Percentiles rank a stretch among this genome's conserved stretches.
Evolutionary conservation across 2,113 vertebrate species (phyloP).

Genomic region (Theristicus caerulescens): DNA sequence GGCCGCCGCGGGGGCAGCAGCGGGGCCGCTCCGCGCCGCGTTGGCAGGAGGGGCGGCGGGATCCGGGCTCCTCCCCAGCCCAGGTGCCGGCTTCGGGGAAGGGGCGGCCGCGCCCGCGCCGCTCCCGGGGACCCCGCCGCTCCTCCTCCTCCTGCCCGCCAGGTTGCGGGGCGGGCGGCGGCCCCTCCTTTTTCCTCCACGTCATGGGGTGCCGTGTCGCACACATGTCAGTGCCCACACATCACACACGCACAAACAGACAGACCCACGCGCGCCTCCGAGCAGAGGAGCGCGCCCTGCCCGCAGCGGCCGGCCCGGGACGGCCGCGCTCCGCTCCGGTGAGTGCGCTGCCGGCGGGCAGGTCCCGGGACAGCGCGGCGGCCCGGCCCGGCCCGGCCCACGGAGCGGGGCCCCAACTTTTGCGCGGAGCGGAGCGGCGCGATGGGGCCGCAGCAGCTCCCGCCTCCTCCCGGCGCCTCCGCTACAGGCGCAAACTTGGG

Average conservation of each 20-base stretch:
- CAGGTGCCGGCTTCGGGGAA: neutral
- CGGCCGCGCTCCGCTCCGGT: neutral
- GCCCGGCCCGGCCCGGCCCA: too few species aligned
- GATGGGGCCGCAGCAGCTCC: too few species aligned
- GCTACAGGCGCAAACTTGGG: neutral
- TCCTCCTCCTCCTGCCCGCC: neutral
- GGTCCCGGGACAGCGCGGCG: neutral
- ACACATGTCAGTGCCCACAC: neutral
- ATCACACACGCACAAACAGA: too few species aligned
- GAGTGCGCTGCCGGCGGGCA: neutral
- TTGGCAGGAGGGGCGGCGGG: neutral
- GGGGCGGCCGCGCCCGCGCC: neutral
- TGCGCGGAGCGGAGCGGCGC: neutral
- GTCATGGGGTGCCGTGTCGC: neutral
- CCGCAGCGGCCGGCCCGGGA: neutral
- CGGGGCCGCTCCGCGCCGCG: too few species aligned
- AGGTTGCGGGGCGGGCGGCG: neutral
- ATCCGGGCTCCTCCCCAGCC: neutral
- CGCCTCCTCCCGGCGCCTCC: too few species aligned
- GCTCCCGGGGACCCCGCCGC: neutral
- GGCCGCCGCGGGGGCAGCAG: neutral
- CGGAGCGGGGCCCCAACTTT: neutral
- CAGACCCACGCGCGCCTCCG: too few species aligned
- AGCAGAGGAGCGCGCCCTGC: neutral
- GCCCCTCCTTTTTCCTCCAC: neutral